A percentile compares a stretch with the other conserved stretches of the same genome.
Conservation (phyloP, 2,113 vertebrate genomes). For the Colossoma macropomum region DNA sequence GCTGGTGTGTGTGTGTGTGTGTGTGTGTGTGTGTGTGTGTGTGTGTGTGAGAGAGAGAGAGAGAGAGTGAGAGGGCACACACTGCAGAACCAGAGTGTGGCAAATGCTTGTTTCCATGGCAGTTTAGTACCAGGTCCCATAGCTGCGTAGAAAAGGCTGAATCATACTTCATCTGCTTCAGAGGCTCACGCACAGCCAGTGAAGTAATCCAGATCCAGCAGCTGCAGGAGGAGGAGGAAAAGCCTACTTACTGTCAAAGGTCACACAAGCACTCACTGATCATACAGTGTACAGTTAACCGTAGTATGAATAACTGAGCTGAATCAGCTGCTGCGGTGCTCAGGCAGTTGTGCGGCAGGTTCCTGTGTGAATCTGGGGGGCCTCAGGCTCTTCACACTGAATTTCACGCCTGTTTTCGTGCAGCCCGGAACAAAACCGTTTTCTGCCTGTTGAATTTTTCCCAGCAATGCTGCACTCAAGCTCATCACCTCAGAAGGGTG, state of each 20-base stretch:
- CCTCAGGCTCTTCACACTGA: neutral
- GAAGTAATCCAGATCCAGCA: conserved; percentile 17
- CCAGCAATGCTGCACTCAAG: conserved; percentile 46
- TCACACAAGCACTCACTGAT: neutral
- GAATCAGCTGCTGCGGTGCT: neutral
- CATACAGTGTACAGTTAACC: neutral
- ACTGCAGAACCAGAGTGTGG: conserved; percentile 1
- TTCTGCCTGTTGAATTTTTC: conserved; percentile 54
- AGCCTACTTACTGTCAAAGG: neutral
- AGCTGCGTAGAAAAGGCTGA: conserved; percentile 11
- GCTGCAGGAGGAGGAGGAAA: neutral
- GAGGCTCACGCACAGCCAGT: neutral
- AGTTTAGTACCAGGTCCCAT: conserved; percentile 2
- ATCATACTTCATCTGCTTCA: conserved; percentile 5
- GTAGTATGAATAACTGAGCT: neutral
- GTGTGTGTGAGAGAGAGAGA: neutral
- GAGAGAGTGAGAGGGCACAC: neutral
- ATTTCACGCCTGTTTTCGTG: neutral
- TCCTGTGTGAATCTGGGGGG: conserved; percentile 13
- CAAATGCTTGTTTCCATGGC: conserved; percentile 9
- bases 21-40: conserved; percentile 20
- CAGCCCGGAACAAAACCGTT: conserved; percentile 52
- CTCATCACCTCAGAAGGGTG: neutral
- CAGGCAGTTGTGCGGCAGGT: conserved; percentile 17
- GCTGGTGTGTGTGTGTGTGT: neutral